These are phyloP conservation scores for Paramuricea clavata DNA, from an alignment of 92 coral and sea anemone species.

Conservation along the genomic window DNA sequence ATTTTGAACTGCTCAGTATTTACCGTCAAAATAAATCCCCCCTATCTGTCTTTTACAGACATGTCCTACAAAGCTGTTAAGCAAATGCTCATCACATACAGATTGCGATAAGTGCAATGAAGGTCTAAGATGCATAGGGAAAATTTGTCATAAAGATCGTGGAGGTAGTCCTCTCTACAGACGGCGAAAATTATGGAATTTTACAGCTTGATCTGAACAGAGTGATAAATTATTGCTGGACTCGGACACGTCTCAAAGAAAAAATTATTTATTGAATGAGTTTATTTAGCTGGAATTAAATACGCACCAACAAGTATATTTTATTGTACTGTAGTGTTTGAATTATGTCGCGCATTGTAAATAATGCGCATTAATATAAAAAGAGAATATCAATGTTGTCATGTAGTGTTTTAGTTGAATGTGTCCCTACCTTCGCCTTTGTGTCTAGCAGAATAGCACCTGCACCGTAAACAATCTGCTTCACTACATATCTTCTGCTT, in stretches of 20 bases:
- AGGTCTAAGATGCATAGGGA: background rate
- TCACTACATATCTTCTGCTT: too few species aligned
- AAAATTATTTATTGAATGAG: background rate
- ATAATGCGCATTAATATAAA: background rate
- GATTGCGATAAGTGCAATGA: background rate
- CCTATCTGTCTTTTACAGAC: background rate
- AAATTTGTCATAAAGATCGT: background rate
- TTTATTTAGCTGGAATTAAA: background rate
- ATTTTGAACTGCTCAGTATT: too few species aligned
- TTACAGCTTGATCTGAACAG: background rate
- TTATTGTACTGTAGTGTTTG: background rate
- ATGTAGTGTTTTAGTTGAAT: background rate
- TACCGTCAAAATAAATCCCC: too few species aligned
- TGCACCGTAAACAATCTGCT: too few species aligned
- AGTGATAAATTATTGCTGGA: background rate
- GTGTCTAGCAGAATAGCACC: too few species aligned
- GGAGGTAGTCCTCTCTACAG: background rate
- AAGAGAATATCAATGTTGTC: background rate
- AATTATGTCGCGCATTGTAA: background rate
- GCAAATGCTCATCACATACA: background rate
- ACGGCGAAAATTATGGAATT: background rate
- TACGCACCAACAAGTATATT: background rate
- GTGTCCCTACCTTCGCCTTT: too few species aligned
- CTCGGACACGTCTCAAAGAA: background rate
- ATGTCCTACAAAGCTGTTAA: background rate